Evolutionary conservation across 2,888 invertebrate species (phyloP).

Genomic region (Coelogynopora nodosa): DNA sequence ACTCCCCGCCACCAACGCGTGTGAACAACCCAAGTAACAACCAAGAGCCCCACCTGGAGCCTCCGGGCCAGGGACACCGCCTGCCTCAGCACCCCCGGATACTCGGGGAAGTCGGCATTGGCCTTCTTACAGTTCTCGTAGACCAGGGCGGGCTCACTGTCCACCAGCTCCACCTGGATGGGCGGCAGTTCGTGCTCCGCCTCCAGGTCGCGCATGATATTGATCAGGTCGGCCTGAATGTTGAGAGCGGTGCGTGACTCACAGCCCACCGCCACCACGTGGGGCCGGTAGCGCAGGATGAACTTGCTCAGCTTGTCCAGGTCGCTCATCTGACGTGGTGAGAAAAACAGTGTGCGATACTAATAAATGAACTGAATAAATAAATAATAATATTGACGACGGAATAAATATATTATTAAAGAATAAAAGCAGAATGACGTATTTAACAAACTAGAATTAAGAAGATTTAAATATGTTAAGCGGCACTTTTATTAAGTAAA

Average conservation of each 20-base stretch:
- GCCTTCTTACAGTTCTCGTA: slow-evolving; percentile 86
- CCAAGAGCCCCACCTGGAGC: slow-evolving; percentile 60
- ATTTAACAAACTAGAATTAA: too few species aligned
- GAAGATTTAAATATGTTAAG: too few species aligned
- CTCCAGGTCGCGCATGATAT: slow-evolving; percentile 54
- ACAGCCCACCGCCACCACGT: slow-evolving; percentile 83
- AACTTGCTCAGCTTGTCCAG: slow-evolving; percentile 73
- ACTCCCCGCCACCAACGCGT: too few species aligned
- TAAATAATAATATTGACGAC: too few species aligned
- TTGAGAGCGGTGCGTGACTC: slow-evolving; percentile 70
- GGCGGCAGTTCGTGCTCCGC: slow-evolving; percentile 73
- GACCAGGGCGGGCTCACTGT: slow-evolving; percentile 85
- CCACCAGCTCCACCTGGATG: slow-evolving; percentile 82
- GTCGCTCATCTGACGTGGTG: slow-evolving; percentile 68
- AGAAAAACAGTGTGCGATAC: too few species aligned
- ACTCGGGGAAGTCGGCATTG: slow-evolving; percentile 80
- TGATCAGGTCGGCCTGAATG: slow-evolving; percentile 65
- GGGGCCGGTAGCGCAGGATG: slow-evolving; percentile 83
- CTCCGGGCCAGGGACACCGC: slow-evolving; percentile 86
- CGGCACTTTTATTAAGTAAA: too few species aligned
- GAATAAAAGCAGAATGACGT: too few species aligned
- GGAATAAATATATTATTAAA: too few species aligned
- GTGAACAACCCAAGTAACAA: too few species aligned
- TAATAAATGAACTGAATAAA: too few species aligned
- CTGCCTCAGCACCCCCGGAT: slow-evolving; percentile 81